Evolutionary conservation across 2,888 invertebrate species (phyloP).

Genomic region (Mythimna pallens): DNA sequence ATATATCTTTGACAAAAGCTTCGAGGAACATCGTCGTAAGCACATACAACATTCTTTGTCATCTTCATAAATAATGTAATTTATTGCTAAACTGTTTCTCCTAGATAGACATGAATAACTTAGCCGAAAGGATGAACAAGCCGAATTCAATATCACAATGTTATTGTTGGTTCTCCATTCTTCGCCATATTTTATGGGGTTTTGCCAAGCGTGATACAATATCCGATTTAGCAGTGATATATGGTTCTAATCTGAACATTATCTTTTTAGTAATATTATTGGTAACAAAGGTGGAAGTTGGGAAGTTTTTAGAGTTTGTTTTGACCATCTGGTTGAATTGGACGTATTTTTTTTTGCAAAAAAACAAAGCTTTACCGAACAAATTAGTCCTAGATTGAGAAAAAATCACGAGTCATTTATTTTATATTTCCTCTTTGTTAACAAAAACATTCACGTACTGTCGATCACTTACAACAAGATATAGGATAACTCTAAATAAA

Average conservation of each 20-base stretch:
- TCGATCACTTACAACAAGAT: slow-evolving; percentile 8
- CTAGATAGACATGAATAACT: slow-evolving; percentile 54
- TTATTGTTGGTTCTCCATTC: slow-evolving; percentile 55
- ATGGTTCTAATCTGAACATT: slow-evolving; percentile 50
- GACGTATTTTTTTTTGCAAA: not conserved
- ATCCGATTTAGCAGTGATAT: slow-evolving; percentile 52
- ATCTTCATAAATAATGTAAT: slow-evolving; percentile 52
- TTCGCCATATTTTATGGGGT: slow-evolving; percentile 56
- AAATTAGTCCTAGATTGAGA: not conserved
- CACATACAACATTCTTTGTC: slow-evolving; percentile 10
- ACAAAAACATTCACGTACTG: slow-evolving; percentile 18
- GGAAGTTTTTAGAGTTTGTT: not conserved
- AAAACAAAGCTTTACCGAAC: not conserved
- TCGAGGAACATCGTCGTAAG: slow-evolving; percentile 3
- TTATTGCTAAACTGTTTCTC: slow-evolving; percentile 50
- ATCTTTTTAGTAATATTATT: slow-evolving; percentile 43
- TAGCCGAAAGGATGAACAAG: slow-evolving; percentile 49
- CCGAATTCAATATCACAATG: slow-evolving; percentile 58
- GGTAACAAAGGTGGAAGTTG: slow-evolving; percentile 33
- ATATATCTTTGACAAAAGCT: slow-evolving; percentile 12
- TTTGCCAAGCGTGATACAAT: slow-evolving; percentile 55
- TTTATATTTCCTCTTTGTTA: not conserved
- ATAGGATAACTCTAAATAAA: slow-evolving; percentile 9
- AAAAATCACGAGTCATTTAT: not conserved
- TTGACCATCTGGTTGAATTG: not conserved